phyloP scores from a whole-genome alignment of 2,113 vertebrate species.

The Entosphenus tridentatus region DNA sequence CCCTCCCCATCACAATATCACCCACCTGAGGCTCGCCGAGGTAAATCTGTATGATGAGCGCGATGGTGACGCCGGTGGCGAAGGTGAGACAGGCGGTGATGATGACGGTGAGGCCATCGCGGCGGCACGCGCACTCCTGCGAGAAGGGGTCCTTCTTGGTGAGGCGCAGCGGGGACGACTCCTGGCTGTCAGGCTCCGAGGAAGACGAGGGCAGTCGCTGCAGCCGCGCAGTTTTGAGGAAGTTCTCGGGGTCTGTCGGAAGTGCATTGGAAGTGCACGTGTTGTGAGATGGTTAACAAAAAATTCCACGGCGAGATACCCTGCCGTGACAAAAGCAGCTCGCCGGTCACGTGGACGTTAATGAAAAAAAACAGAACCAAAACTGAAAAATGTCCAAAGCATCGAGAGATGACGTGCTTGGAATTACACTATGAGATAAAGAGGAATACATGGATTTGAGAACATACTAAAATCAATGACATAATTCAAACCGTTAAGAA shows the following conservation, averaged over 20 bases:
- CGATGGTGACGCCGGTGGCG: conserved; percentile 63
- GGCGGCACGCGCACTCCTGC: conserved; percentile 56
- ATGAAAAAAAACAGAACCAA: too few relatives aligned
- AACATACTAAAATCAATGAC: too few relatives aligned
- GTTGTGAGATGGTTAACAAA: too few relatives aligned
- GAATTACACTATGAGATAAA: too few relatives aligned
- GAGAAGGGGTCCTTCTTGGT: conserved; percentile 67
- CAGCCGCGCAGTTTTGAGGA: conserved; percentile 64
- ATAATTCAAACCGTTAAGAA: too few relatives aligned
- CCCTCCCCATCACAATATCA: neutral
- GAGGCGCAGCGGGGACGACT: conserved; percentile 46
- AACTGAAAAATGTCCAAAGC: too few relatives aligned
- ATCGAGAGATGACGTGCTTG: too few relatives aligned
- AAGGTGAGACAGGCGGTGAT: conserved; percentile 90
- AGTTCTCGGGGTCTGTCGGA: conserved; percentile 59
- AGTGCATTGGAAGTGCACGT: too few relatives aligned
- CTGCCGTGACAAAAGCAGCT: too few relatives aligned
- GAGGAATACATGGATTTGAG: too few relatives aligned
- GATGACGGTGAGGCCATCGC: conserved; percentile 75
- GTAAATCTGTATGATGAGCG: conserved; percentile 92
- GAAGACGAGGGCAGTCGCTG: conserved; percentile 78
- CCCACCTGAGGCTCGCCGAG: conserved; percentile 81
- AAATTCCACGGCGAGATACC: too few relatives aligned
- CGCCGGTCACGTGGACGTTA: too few relatives aligned
- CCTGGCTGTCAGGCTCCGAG: conserved; percentile 66